Conservation (phyloP, 2,888 invertebrate species). For the Drosophila engyochracea region DNA sequence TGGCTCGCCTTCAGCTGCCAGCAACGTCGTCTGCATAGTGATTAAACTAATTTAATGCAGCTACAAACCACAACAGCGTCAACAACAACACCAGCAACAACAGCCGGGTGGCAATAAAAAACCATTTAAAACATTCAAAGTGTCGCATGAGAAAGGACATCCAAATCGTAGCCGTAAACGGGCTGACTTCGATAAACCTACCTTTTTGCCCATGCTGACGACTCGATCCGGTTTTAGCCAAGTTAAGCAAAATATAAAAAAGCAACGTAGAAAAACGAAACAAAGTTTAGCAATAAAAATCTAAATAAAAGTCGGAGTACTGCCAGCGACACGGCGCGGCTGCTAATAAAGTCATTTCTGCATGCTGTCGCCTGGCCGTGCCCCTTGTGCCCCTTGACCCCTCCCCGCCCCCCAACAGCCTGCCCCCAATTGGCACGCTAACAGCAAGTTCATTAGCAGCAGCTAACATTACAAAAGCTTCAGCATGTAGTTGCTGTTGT, state of each 20-base stretch:
- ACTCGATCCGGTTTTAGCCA: constrained; percentile 1
- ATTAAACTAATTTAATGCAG: constrained; percentile 81
- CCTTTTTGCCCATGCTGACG: constrained; percentile 1
- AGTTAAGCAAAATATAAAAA: constrained; percentile 40
- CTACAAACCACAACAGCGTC: constrained; percentile 45
- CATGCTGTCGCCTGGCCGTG: constrained; percentile 51
- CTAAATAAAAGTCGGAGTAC: constrained; percentile 65
- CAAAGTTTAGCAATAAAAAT: constrained; percentile 79
- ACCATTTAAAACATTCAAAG: constrained; percentile 81
- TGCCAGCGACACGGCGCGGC: constrained; percentile 38
- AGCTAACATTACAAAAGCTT: constrained; percentile 61
- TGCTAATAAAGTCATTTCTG: constrained; percentile 77
- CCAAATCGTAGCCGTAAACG: constrained; percentile 42
- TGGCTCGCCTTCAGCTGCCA: constrained; percentile 23
- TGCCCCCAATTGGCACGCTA: constrained; percentile 47
- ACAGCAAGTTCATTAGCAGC: constrained; percentile 60
- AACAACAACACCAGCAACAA: constrained; percentile 24
- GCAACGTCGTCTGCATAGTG: constrained; percentile 56
- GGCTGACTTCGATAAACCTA: constrained; percentile 45
- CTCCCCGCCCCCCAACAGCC: not conserved
- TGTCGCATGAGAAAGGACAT: constrained; percentile 73
- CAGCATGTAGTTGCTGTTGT: constrained; percentile 8
- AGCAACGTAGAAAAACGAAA: constrained; percentile 55
- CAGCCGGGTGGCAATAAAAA: constrained; percentile 63
- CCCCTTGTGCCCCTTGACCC: not conserved